Evolutionary conservation across 2,797 vertebrate species (phyloP).

Genomic region (Lutjanus argentimaculatus): DNA sequence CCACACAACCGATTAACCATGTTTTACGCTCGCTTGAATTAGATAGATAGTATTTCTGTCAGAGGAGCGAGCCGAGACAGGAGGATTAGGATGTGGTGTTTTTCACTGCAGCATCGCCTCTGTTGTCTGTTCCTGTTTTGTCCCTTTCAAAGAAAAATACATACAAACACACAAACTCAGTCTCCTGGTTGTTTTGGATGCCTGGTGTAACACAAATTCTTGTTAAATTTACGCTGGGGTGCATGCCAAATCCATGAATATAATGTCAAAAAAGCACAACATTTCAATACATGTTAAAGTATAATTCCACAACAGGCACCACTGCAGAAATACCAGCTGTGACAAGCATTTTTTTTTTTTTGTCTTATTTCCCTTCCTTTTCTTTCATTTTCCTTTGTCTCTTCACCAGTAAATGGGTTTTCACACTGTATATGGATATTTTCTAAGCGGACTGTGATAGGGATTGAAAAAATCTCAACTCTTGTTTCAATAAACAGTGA

Average conservation of each 20-base stretch:
- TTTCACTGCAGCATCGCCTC: conserved; percentile 14
- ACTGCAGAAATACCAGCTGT: background rate
- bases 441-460: background rate
- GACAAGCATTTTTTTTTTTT: background rate
- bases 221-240: background rate
- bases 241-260: conserved; percentile 14
- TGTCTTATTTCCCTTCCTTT: too few species aligned
- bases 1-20: conserved; percentile 67
- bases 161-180: conserved; percentile 7
- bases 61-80: conserved; percentile 42
- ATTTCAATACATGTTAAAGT: conserved; percentile 5
- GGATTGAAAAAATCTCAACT: background rate
- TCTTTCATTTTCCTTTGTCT: background rate
- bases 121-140: conserved; percentile 40
- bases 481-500: conserved; percentile 8
- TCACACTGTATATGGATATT: background rate
- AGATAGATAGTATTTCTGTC: conserved; percentile 68
- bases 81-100: conserved; percentile 55
- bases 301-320: background rate
- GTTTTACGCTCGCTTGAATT: conserved; percentile 72
- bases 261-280: background rate
- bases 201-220: background rate
- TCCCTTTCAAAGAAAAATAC: conserved; percentile 35
- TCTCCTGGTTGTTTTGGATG: background rate
- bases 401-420: background rate